Percentiles rank a stretch among this genome's conserved stretches.
phyloP scores from a whole-genome alignment of 2,888 invertebrate genomes.

The Noctua comes region DNA sequence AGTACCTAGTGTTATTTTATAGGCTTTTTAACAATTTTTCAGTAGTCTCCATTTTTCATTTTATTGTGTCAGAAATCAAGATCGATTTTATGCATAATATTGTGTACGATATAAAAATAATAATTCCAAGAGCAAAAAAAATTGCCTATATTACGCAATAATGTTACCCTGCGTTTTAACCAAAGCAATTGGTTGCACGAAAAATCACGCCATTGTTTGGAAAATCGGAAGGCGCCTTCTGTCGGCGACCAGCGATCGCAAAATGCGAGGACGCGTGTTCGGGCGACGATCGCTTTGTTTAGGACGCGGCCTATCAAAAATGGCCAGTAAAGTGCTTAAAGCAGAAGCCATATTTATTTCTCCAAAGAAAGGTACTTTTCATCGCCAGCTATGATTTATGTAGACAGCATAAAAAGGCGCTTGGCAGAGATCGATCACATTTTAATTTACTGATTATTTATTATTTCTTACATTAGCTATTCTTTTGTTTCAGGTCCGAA shows the following conservation, averaged over 20 bases:
- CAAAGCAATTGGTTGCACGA: not conserved
- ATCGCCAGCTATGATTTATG: constrained; percentile 46
- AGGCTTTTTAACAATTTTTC: not conserved
- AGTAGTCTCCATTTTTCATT: not conserved
- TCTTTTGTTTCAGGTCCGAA: constrained; percentile 76
- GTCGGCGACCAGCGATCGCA: not conserved
- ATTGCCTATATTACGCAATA: not conserved
- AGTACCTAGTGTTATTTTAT: not conserved
- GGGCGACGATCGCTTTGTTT: not conserved
- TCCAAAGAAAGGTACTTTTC: constrained; percentile 21
- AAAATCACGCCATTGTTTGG: not conserved
- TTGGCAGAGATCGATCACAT: constrained; percentile 41
- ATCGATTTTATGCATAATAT: not conserved
- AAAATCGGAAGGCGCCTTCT: too few relatives aligned
- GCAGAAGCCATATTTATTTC: constrained; percentile 32
- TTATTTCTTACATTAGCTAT: constrained; percentile 7
- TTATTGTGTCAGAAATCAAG: not conserved
- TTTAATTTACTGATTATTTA: constrained; percentile 35
- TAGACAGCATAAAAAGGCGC: constrained; percentile 34
- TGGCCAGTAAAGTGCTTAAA: not conserved
- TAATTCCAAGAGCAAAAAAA: not conserved
- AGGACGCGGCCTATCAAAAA: constrained; percentile 2
- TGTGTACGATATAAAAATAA: not conserved
- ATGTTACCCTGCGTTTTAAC: not conserved
- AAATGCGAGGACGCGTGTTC: not conserved